phyloP scores from a whole-genome alignment of 2,888 invertebrate genomes.

The Phoenoteleia sp. region DNA sequence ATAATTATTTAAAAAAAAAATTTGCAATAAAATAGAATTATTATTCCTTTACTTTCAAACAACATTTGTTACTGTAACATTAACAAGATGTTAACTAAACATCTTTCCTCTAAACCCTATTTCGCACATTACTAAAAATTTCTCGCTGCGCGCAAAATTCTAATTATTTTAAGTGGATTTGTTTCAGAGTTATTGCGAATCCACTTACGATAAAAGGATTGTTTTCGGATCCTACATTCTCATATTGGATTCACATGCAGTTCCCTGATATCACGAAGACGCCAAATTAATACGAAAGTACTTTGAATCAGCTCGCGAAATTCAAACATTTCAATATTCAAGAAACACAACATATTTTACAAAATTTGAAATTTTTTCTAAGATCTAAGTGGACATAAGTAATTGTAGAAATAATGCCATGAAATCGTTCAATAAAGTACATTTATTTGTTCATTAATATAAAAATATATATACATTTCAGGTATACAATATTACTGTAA shows the following conservation, averaged over 20 bases:
- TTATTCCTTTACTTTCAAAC: too few species aligned
- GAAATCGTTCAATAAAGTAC: neutral
- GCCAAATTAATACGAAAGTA: neutral
- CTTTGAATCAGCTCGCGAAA: neutral
- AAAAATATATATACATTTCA: neutral
- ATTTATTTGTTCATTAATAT: neutral
- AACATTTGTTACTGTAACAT: too few species aligned
- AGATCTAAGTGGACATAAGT: too few species aligned
- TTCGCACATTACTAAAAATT: too few species aligned
- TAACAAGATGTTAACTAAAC: too few species aligned
- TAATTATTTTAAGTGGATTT: slow-evolving; percentile 48
- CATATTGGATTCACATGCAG: neutral
- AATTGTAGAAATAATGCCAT: too few species aligned
- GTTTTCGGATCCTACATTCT: neutral
- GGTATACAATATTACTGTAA: neutral
- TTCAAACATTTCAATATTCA: neutral
- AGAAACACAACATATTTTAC: too few species aligned
- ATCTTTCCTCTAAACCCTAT: too few species aligned
- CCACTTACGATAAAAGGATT: slow-evolving; percentile 45
- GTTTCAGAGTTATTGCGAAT: slow-evolving; percentile 38
- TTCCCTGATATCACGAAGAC: neutral
- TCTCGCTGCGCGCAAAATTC: too few species aligned
- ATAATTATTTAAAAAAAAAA: too few species aligned
- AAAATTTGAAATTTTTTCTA: too few species aligned
- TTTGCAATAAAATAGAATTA: too few species aligned